These are phyloP conservation scores for Cephalopachus bancanus DNA, from an alignment of 2,797 vertebrate genomes.

Conservation along the genomic window DNA sequence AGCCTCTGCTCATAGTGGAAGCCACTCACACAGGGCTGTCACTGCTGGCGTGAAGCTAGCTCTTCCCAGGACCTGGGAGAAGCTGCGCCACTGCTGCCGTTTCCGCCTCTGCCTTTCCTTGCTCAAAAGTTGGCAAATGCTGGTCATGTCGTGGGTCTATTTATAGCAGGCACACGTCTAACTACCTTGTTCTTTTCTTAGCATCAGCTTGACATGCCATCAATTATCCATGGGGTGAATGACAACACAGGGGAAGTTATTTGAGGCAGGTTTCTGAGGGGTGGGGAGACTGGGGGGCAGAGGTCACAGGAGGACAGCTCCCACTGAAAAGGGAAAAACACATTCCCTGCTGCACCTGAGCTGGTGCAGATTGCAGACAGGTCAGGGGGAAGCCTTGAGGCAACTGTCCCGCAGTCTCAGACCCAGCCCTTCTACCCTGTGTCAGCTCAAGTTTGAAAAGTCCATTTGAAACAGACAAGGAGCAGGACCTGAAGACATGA, in stretches of 20 bases:
- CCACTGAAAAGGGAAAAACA: neutral
- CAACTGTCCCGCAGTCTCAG: neutral
- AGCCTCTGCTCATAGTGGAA: neutral
- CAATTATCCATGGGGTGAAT: constrained; percentile 90
- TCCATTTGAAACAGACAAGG: neutral
- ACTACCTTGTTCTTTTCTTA: constrained; percentile 91
- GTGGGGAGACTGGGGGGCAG: constrained; percentile 36
- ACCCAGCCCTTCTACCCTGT: neutral
- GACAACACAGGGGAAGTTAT: constrained; percentile 85
- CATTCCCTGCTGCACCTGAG: neutral
- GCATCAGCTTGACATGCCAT: constrained; percentile 87
- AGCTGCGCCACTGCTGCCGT: neutral
- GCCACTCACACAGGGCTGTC: neutral
- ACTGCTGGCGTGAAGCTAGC: constrained; percentile 20
- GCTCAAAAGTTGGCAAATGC: constrained; percentile 87
- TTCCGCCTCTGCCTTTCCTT: constrained; percentile 63
- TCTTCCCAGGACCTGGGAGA: constrained; percentile 84
- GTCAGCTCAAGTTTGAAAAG: neutral
- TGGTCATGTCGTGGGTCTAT: constrained; percentile 88
- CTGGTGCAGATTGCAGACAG: neutral
- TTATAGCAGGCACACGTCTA: constrained; percentile 88
- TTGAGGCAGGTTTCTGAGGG: constrained; percentile 86
- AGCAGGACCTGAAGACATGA: neutral
- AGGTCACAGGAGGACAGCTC: constrained; percentile 69
- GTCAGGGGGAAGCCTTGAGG: neutral